Conservation (phyloP, 2,113 vertebrate species). For the Alethe diademata region DNA sequence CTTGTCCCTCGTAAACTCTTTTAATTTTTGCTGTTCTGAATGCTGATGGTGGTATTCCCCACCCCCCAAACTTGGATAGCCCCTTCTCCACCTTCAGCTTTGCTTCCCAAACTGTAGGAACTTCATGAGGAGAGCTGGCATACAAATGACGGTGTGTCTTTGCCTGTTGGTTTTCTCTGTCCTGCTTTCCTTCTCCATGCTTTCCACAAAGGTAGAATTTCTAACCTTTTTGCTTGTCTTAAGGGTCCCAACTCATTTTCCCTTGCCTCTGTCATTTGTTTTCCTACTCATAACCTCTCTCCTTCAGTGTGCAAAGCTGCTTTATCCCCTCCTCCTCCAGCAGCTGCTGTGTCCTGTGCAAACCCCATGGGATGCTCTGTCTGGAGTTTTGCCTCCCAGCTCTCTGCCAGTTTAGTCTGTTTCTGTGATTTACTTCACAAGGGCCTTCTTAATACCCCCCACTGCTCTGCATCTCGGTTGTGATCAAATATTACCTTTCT, state of each 20-base stretch:
- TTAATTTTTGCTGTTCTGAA: neutral
- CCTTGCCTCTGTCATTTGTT: neutral
- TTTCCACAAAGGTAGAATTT: neutral
- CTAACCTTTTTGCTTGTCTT: neutral
- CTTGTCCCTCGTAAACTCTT: neutral
- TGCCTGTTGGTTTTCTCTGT: neutral
- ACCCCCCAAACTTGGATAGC: neutral
- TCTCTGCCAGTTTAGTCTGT: neutral
- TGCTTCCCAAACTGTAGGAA: neutral
- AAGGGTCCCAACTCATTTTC: neutral
- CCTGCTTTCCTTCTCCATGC: neutral
- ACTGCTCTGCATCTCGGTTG: neutral
- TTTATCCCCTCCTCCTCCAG: constrained; percentile 4
- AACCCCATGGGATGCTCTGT: constrained; percentile 26
- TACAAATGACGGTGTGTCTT: neutral
- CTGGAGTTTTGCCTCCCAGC: constrained; percentile 30
- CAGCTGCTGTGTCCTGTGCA: constrained; percentile 10
- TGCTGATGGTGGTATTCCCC: neutral
- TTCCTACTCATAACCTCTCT: neutral
- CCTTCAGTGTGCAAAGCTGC: neutral
- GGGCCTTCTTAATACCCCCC: neutral
- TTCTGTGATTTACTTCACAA: neutral
- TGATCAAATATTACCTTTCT: neutral
- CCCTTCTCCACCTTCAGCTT: neutral
- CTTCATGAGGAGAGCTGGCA: neutral